Evolutionary conservation across 2,797 vertebrate genomes (phyloP), one percentile per base, ranked within the genome.

Genomic region (Fundulus diaphanus): DNA sequence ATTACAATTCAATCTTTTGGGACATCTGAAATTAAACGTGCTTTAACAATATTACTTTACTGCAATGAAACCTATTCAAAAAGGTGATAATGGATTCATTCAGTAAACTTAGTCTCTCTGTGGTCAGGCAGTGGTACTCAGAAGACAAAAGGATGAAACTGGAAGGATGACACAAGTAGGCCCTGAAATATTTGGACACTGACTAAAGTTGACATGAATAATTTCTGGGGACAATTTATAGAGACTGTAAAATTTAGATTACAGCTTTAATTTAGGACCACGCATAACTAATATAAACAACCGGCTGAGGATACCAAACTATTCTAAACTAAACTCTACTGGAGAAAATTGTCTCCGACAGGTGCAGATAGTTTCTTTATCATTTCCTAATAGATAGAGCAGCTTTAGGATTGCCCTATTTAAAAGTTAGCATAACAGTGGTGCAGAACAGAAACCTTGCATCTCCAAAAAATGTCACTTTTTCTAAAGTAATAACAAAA

Each of bases 131-230:
- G 7, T 33, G 29, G 29, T 22, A 20, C 27, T 48, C 27, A 48
- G 16, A 68, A 48, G 18, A 68, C 3, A 22, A 68, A 68, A 65
- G 24, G 1, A 37, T 40, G 20, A 65, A 65, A 40, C 20, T 40
- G 35, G 35, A 59, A 33, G 16, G 6, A 33, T 33, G 29, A 59
- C 4, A 44, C 12, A 42, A 44, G 44, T 18, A 44, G 65, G n/a
- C 24, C 24, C 8, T 27, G 37, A 67, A 44, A 67, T 44, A 67
- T 67, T 67, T 67, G 65, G 65, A 67, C 40, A 67, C 7, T 67
- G 29, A 59, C 56, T 42, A 42, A 42, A 42, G 40, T 42, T 9
- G 11, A 1, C 7, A 59, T 31, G 16, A 33, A 33, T 59, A 59
- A 3, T 15, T 33, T 20, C 20, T 22, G 3, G 8, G 18, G 35